Conservation (phyloP, 2,113 vertebrate species). For the Austrofundulus limnaeus region DNA sequence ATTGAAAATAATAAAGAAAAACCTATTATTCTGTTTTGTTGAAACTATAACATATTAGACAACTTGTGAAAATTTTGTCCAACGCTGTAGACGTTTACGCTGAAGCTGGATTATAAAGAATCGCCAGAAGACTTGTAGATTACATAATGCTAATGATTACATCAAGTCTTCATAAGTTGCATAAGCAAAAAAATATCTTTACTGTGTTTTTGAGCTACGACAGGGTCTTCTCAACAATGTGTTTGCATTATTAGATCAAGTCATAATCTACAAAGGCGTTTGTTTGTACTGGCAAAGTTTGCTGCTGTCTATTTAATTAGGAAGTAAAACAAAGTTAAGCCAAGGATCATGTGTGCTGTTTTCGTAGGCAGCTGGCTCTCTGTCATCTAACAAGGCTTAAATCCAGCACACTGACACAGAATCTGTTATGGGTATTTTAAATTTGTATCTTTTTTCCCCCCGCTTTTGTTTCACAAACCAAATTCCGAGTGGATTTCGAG, state of each 20-base stretch:
- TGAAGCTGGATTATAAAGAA: too few relatives aligned
- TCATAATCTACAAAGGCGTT: neutral
- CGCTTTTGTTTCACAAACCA: neutral
- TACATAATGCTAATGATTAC: too few relatives aligned
- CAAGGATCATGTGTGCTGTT: conserved; percentile 12
- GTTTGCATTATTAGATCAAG: neutral
- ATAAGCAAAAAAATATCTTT: neutral
- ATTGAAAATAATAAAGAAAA: neutral
- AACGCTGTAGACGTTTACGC: too few relatives aligned
- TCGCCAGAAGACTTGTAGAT: too few relatives aligned
- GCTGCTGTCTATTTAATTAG: neutral
- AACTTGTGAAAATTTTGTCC: too few relatives aligned
- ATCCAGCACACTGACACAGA: neutral
- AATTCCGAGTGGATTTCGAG: neutral
- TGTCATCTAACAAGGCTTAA: neutral
- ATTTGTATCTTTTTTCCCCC: neutral
- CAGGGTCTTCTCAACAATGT: neutral
- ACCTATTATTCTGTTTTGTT: neutral
- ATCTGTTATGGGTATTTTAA: neutral
- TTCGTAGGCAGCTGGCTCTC: neutral
- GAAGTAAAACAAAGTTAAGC: neutral
- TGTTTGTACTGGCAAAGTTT: neutral
- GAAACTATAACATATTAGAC: too few relatives aligned
- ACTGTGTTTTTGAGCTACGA: neutral
- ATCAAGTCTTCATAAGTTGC: too few relatives aligned